phyloP scores from a whole-genome alignment of 2,797 vertebrate species.

The Cottoperca gobio region DNA sequence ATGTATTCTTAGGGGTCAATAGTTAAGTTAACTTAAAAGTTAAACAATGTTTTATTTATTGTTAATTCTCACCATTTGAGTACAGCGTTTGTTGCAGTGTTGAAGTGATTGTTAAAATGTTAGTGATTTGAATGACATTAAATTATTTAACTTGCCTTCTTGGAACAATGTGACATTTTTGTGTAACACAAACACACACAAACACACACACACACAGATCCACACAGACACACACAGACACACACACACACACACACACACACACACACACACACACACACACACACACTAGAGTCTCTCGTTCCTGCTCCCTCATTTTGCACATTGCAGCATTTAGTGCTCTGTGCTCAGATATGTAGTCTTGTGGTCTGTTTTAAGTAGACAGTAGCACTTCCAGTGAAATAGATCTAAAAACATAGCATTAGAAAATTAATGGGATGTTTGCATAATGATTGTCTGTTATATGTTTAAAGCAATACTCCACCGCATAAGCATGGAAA shows the following conservation, averaged over 20 bases:
- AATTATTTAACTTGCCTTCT: conserved; percentile 72
- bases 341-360: background rate
- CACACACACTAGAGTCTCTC: background rate
- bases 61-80: conserved; percentile 68
- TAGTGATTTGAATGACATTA: conserved; percentile 74
- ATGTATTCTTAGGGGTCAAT: conserved; percentile 50
- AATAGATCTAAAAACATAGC: conserved; percentile 17
- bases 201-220: background rate
- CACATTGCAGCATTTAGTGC: background rate
- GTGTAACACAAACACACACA: background rate
- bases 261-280: conserved; percentile 12
- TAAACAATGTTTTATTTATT: conserved; percentile 80
- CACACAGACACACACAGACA: background rate
- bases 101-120: conserved; percentile 68
- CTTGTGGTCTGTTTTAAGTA: conserved; percentile 16
- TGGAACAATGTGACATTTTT: conserved; percentile 27
- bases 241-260: background rate
- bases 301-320: background rate
- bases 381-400: background rate
- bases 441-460: conserved; percentile 45
- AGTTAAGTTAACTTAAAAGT: conserved; percentile 57
- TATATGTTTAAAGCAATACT: conserved; percentile 39
- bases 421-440: conserved; percentile 31
- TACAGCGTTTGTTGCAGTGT: conserved; percentile 69
- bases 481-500: conserved; percentile 36